Evolutionary conservation across 2,797 vertebrate species (phyloP).

Genomic region (Muscicapa comitata): DNA sequence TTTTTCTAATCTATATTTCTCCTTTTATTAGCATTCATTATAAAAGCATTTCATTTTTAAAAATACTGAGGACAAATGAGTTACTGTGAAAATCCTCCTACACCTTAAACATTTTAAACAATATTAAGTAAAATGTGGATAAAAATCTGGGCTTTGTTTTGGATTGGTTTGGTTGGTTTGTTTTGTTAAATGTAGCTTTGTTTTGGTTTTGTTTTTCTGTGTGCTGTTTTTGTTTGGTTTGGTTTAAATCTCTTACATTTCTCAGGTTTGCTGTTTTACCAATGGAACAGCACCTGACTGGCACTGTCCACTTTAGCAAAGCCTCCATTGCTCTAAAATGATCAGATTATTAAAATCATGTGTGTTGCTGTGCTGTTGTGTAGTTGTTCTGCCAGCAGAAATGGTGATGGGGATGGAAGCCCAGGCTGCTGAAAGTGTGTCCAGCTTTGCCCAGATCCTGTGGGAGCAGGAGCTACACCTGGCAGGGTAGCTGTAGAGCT

Average conservation of each 20-base stretch:
- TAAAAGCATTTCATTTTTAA: neutral
- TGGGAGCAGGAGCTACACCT: neutral
- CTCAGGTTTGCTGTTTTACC: neutral
- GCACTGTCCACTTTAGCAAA: neutral
- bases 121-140: neutral
- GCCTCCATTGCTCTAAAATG: neutral
- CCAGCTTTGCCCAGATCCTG: neutral
- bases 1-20: neutral
- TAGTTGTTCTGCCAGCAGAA: neutral
- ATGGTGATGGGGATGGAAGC: rapidly evolving
- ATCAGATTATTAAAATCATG: neutral
- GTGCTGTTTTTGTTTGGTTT: neutral
- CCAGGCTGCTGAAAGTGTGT: neutral
- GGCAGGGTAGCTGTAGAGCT: neutral
- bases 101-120: neutral
- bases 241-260: neutral
- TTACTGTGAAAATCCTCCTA: neutral
- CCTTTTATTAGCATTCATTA: neutral
- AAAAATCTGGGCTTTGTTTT: rapidly evolving
- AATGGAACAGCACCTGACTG: neutral
- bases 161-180: no score
- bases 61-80: neutral
- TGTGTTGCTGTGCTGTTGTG: neutral
- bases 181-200: neutral
- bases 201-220: neutral